Conservation (phyloP, 2,888 invertebrate genomes). For the Limnephilus auricula region DNA sequence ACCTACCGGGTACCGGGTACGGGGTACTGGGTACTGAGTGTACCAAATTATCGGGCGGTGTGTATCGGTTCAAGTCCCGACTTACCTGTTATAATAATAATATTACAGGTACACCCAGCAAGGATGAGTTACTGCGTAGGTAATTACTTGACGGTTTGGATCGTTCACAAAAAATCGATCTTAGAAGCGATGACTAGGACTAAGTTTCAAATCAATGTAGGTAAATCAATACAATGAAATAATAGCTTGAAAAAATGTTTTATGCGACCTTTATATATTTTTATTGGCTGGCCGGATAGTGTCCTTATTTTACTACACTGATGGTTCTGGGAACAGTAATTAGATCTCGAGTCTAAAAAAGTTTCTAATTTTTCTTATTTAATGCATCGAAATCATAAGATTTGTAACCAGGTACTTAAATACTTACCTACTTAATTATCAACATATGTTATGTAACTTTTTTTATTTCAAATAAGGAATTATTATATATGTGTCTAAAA, state of each 20-base stretch:
- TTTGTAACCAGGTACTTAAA: too few relatives aligned
- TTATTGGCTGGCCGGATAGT: neutral
- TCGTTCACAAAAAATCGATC: neutral
- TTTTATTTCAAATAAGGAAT: too few relatives aligned
- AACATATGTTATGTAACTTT: too few relatives aligned
- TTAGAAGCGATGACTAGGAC: neutral
- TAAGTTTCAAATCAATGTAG: neutral
- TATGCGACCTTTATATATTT: neutral
- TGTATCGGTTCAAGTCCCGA: neutral
- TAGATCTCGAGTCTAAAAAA: too few relatives aligned
- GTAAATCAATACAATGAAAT: neutral
- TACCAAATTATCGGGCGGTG: slow-evolving; percentile 7
- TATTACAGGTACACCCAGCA: neutral
- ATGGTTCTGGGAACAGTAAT: too few relatives aligned
- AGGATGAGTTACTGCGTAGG: neutral
- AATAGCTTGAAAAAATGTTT: neutral
- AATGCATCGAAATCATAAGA: too few relatives aligned
- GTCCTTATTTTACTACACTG: neutral
- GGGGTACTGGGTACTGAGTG: neutral
- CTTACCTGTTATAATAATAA: neutral
- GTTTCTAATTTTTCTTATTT: too few relatives aligned
- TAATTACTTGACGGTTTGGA: neutral
- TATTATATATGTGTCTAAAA: too few relatives aligned
- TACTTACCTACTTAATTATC: too few relatives aligned
- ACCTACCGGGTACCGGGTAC: neutral